Evolutionary conservation across 2,888 invertebrate species (phyloP).

Genomic region (Eugnorisma glareosa): DNA sequence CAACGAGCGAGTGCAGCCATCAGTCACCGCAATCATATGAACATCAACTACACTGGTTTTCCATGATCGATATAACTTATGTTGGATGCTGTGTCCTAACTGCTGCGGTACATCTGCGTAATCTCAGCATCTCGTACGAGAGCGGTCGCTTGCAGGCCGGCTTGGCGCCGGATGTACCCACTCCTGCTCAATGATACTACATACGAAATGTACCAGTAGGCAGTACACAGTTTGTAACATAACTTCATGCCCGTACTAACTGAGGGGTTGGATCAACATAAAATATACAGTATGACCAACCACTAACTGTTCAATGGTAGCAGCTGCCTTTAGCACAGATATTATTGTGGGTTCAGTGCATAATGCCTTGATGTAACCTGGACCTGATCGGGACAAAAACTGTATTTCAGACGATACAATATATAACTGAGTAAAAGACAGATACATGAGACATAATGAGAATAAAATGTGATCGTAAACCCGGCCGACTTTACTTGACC

Average conservation of each 20-base stretch:
- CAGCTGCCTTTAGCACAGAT: not conserved
- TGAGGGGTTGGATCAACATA: not conserved
- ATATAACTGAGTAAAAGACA: not conserved
- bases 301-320: not conserved
- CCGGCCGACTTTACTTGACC: too few relatives aligned
- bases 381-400: not conserved
- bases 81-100: slow-evolving; percentile 8
- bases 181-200: slow-evolving; percentile 4
- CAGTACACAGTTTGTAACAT: not conserved
- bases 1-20: not conserved
- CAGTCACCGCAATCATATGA: not conserved
- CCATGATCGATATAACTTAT: not conserved
- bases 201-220: not conserved
- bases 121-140: slow-evolving; percentile 21
- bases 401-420: not conserved
- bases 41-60: slow-evolving; percentile 14
- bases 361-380: not conserved
- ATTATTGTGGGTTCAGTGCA: not conserved
- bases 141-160: not conserved
- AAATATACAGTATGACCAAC: not conserved
- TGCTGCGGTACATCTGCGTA: slow-evolving; percentile 2
- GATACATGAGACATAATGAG: not conserved
- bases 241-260: not conserved
- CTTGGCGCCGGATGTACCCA: slow-evolving; percentile 21
- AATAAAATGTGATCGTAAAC: not conserved